Percentiles rank a stretch among this genome's conserved stretches.
These are phyloP conservation scores for Pseudomyrmex gracilis DNA, from an alignment of 1,140 invertebrate genomes.

Conservation along the genomic window DNA sequence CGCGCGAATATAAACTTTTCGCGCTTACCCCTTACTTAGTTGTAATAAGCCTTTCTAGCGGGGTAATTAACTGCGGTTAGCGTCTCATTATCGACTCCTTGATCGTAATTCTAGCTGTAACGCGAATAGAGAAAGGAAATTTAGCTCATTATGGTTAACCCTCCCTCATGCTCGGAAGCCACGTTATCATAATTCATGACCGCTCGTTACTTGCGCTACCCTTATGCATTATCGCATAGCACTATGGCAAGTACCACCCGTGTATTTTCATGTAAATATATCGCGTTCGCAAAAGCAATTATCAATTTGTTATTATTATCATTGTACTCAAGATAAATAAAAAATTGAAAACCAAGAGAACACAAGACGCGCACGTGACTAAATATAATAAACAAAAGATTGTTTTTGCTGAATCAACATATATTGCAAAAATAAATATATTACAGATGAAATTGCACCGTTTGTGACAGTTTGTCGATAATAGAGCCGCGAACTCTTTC, in stretches of 20 bases:
- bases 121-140: constrained; percentile 39
- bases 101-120: constrained; percentile 25
- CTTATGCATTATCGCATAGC: constrained; percentile 33
- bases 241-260: neutral
- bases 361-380: no score
- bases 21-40: neutral
- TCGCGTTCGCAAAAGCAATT: neutral
- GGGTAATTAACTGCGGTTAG: constrained; percentile 38
- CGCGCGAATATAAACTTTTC: constrained; percentile 24
- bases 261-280: constrained; percentile 41
- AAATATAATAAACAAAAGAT: no score
- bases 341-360: no score
- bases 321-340: no score
- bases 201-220: constrained; percentile 43
- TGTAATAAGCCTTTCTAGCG: constrained; percentile 12
- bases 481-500: no score
- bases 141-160: constrained; percentile 47
- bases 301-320: no score
- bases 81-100: constrained; percentile 50
- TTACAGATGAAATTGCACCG: neutral
- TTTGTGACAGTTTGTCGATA: neutral
- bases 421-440: no score
- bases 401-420: no score
- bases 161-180: constrained; percentile 9
- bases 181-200: constrained; percentile 36